Evolutionary conservation across 2,797 vertebrate genomes (phyloP), one percentile per base, ranked within the genome.

Genomic region (Muraenolepis orangiensis): DNA sequence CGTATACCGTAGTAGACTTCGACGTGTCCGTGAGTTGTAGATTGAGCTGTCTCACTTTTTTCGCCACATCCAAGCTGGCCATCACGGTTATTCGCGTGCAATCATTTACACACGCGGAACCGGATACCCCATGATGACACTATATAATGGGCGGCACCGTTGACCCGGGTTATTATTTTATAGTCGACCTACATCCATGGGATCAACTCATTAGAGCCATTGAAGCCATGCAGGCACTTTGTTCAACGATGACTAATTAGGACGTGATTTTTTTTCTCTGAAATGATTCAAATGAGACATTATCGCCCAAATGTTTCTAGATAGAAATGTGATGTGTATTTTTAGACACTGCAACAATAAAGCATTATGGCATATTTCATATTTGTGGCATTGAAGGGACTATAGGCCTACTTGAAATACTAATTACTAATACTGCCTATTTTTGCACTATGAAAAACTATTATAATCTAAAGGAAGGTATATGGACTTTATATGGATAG

Each of bases 1-100:
- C 12, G 66, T 81, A 36, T 94, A 95, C 94, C 94, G 91, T 94
- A 0, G 81, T 84, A 4, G 90, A 42, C 64, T 92, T 87, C 64
- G 78, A 76, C 5, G 81, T 76, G 73, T 84, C 69, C 70, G 81
- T 73, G 46, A 96, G 87, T 67, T 91, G 88, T 81, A 89, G 84
- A 90, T 94, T 94, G 82, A 94, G 84, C 34, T 84, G 83, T 82
- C 84, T 69, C 42, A 94, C 83, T 74, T 84, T 89, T 84, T 86
- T 90, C 73, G 36, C 81, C 31, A 87, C 75, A 46, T 87, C 88
- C 75, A 83, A 78, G 72, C 83, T 76, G 76, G 90, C 92, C 94
- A 94, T 94, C 84, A 73, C 87, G 70, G 72, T 31, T 78, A 66
- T 51, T 83, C 90, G 86, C 89, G 81, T 84, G 86, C 82, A 76